A percentile compares a stretch with the other conserved stretches of the same genome.
phyloP scores from a whole-genome alignment of 2,797 vertebrate species.

The Sibirionetta formosa region DNA sequence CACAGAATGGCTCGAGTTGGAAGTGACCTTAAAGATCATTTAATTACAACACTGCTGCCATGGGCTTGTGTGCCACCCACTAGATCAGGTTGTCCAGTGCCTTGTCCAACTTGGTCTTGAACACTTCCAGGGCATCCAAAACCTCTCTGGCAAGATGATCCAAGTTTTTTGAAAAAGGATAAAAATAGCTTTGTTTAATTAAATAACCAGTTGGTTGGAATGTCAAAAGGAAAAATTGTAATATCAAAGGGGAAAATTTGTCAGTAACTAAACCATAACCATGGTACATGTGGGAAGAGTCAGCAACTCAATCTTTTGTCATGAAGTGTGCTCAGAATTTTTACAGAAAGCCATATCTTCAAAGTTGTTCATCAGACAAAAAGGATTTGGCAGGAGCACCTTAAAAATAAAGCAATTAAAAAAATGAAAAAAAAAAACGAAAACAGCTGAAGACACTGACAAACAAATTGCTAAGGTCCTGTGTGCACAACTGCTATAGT shows the following conservation, averaged over 20 bases:
- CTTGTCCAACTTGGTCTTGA: too few species aligned
- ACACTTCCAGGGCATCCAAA: too few species aligned
- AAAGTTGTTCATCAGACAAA: background rate
- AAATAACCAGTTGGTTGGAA: background rate
- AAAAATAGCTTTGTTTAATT: background rate
- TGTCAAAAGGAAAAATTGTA: fast-evolving
- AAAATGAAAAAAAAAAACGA: too few species aligned
- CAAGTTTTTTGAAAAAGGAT: background rate
- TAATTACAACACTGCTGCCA: too few species aligned
- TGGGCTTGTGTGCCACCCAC: too few species aligned
- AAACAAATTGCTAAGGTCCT: background rate
- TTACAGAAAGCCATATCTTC: background rate
- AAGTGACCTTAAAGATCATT: too few species aligned
- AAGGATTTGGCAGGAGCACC: background rate
- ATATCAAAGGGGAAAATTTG: fast-evolving
- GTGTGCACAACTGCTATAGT: fast-evolving
- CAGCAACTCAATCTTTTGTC: fast-evolving
- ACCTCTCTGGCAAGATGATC: too few species aligned
- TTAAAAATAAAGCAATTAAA: background rate
- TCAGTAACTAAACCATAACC: background rate
- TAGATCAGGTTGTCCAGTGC: too few species aligned
- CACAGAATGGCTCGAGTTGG: too few species aligned
- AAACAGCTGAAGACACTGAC: background rate
- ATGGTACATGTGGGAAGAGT: fast-evolving
- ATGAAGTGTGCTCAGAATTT: background rate